These are phyloP conservation scores for Hirtodrosophila alboralis DNA, from an alignment of 2,888 invertebrate genomes.

Conservation along the genomic window DNA sequence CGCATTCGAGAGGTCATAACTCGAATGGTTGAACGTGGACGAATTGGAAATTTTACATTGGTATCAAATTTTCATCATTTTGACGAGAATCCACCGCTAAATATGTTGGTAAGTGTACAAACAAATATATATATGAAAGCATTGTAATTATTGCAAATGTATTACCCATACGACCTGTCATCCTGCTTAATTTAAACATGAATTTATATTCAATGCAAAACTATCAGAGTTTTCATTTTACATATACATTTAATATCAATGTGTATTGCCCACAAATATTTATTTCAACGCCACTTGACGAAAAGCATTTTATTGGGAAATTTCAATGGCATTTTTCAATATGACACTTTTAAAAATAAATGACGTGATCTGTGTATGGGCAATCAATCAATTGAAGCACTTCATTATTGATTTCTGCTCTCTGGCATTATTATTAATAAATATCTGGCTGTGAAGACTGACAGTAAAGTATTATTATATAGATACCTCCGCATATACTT, in stretches of 20 bases:
- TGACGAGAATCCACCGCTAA: slow-evolving; percentile 89
- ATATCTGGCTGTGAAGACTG: slow-evolving; percentile 4
- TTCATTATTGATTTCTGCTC: slow-evolving; percentile 38
- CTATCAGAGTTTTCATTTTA: neutral
- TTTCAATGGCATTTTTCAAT: slow-evolving; percentile 17
- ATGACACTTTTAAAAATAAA: slow-evolving; percentile 24
- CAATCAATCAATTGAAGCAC: slow-evolving; percentile 58
- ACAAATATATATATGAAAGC: too few relatives aligned
- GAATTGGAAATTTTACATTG: slow-evolving; percentile 86
- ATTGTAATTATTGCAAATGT: too few relatives aligned
- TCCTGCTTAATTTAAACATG: neutral
- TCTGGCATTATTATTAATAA: slow-evolving; percentile 35
- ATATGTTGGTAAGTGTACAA: slow-evolving; percentile 86
- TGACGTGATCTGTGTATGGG: neutral
- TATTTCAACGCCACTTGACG: neutral
- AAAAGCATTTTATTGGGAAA: slow-evolving; percentile 3
- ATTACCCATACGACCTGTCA: slow-evolving; percentile 1
- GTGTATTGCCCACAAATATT: neutral
- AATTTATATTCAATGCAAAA: too few relatives aligned
- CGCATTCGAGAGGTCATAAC: slow-evolving; percentile 85
- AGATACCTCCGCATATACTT: slow-evolving; percentile 29
- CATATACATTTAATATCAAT: neutral
- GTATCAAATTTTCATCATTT: slow-evolving; percentile 89
- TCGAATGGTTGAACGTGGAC: slow-evolving; percentile 86
- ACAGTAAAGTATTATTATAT: slow-evolving; percentile 1